These are phyloP conservation scores for Lipophrys pholis DNA, from an alignment of 2,113 vertebrate species.

Conservation along the genomic window DNA sequence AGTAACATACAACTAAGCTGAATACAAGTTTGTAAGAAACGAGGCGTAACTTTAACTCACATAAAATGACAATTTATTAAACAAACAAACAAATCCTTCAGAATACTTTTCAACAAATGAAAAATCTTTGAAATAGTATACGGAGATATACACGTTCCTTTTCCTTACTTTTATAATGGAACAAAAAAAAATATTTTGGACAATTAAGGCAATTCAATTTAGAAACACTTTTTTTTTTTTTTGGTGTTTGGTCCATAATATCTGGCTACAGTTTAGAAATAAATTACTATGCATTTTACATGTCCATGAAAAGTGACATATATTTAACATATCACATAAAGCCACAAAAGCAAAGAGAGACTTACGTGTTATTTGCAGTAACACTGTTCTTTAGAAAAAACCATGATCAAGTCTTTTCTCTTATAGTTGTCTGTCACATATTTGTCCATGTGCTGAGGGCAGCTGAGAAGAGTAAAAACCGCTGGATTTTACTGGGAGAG, in stretches of 20 bases:
- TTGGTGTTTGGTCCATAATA: conserved; percentile 96
- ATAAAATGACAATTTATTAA: conserved; percentile 98
- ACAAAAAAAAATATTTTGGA: conserved; percentile 82
- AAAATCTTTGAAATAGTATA: conserved; percentile 90
- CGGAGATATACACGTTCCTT: conserved; percentile 94
- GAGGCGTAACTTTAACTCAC: conserved; percentile 91
- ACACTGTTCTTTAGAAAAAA: conserved; percentile 97
- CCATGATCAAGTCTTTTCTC: conserved; percentile 86
- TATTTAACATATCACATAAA: conserved; percentile 79
- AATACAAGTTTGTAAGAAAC: conserved; percentile 79
- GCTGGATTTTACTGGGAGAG: conserved; percentile 46
- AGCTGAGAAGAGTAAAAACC: conserved; percentile 14
- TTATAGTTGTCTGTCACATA: conserved; percentile 80
- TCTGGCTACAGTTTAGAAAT: conserved; percentile 96
- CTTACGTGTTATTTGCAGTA: conserved; percentile 98
- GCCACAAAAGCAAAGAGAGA: conserved; percentile 88
- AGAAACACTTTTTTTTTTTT: conserved; percentile 87
- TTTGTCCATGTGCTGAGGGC: conserved; percentile 74
- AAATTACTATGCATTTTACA: conserved; percentile 99
- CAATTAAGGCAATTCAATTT: conserved; percentile 90
- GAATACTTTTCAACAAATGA: conserved; percentile 92
- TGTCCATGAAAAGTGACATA: conserved; percentile 88
- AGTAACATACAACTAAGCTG: conserved; percentile 39
- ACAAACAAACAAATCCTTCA: conserved; percentile 97
- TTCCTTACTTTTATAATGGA: conserved; percentile 88